Base-by-base conservation (phyloP, 2,113 vertebrate species). In the Austrofundulus limnaeus region DNA sequence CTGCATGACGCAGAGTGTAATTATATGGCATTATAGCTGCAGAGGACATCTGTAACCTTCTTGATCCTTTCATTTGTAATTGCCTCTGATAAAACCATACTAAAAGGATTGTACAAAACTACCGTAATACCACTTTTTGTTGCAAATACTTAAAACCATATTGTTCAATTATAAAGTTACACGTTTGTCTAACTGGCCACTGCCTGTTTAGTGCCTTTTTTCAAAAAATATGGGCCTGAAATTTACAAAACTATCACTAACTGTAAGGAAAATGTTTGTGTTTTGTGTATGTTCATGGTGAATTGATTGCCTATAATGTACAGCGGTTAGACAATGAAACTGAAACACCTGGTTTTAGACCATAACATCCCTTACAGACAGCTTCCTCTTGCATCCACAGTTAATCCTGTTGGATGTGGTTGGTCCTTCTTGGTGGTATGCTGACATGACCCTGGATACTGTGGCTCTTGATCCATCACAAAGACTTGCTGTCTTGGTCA, bases 1-100 rank as follows among this genome's bases (percentile, higher is more conserved):
- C 87, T 85, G 87, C 83, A 90, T 90, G 90, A 91, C 67, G 77
- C 89, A 87, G 90, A 88, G 86, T 79, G 82, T 81, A 77, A 85
- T 86, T 84, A 86, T 75, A 79, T 75, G 76, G 82, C 83, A 80
- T 73, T 88, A 67, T 75, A 78, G 79, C 84, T 83, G 55, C 66
- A 73, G 86, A 80, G 80, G 77, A 88, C 77, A 71, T 54, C 58
- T 77, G 66, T 81, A 86, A 86, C 63, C 71, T 53, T 82, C 64
- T 53, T 56, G 38, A 63, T 75, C 48, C 45, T 31, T 67, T 70
- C 24, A 50, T 60, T 83, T 69, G 68, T 75, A 80, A 42, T 79
- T 83, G 56, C 62, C 61, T 82, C 50, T 46, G 56, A 28, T 75
- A 57, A 77, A 39, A n/a, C n/a, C 45, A 37, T 75, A 74, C 60